Base-by-base conservation (phyloP, 2,888 invertebrate species). In the Philereme transversata region DNA sequence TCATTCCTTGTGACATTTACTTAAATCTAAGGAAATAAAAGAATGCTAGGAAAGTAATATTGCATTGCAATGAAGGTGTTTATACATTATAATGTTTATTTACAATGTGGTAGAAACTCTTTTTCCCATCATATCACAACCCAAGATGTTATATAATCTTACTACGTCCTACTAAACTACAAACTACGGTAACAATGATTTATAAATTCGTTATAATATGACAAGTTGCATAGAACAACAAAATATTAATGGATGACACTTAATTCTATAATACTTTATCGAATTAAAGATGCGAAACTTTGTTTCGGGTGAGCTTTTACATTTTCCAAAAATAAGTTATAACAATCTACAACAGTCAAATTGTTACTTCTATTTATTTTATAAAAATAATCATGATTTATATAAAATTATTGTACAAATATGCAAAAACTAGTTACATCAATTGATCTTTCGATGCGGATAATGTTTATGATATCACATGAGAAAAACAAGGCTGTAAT, bases 141-240 rank as follows among this genome's bases (percentile, higher is more conserved):
- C 76, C 78, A 22, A 40, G 72, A 71, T 71, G 75, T 72, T 74
- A 72, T 73, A 69, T 67, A 74, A 70, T 74, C 68, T 76, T 61
- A 72, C 81, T 83, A 83, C 76, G 60, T 66, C 73, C 83, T 84
- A 86, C 70, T 70, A 54, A 3, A 75, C 86, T 89, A 89, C 79
- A 80, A 71, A 87, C 88, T 90, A 90, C 83, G 81, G 84, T 87
- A 88, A 87, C 88, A 88, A 84, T 86, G 77, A 81, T 82, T 83
- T 81, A 87, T 90, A 89, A 90, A 90, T 90, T 89, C 89, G 88
- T 88, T 80, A 83, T 80, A 83, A 81, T 83, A 84, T 83, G 86
- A 84, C 77, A 64, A 78, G 79, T 83, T 86, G 84, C 77, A 83
- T 77, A 78, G 77, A 65, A 82, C 81, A 86, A 85, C 82, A 72